Evolutionary conservation across 2,113 vertebrate genomes (phyloP).

Genomic region (Rhea pennata): DNA sequence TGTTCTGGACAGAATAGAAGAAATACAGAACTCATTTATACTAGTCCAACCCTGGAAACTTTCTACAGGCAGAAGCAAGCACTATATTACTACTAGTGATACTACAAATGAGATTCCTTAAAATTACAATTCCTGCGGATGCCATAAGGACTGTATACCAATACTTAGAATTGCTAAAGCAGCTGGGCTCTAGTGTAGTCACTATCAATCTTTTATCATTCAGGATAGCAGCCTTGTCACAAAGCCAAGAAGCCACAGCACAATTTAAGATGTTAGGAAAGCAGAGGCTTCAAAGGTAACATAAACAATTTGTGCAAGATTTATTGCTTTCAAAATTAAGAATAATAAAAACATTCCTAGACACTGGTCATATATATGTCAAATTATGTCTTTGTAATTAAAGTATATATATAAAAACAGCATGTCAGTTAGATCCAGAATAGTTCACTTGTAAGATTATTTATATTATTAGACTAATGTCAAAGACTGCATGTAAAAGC

Average conservation of each 20-base stretch:
- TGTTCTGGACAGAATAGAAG: neutral
- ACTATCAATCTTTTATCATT: neutral
- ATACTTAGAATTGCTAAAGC: neutral
- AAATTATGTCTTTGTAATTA: neutral
- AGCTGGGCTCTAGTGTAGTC: neutral
- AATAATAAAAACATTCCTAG: neutral
- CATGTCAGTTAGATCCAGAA: neutral
- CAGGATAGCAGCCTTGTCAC: neutral
- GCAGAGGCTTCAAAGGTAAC: constrained; percentile 16
- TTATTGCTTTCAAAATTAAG: neutral
- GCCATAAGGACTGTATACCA: neutral
- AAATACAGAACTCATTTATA: neutral
- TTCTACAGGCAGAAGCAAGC: neutral
- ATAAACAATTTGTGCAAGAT: neutral
- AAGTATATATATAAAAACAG: neutral
- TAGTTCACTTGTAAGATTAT: neutral
- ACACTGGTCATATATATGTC: neutral
- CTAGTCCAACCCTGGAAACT: neutral
- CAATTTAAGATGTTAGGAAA: constrained; percentile 28
- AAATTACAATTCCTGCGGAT: neutral
- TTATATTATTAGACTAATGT: neutral
- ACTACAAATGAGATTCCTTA: rapidly evolving
- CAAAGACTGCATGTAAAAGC: neutral
- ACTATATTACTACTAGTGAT: neutral
- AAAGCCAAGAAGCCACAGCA: constrained; percentile 1